Evolutionary conservation across 2,888 invertebrate genomes (phyloP).

Genomic region (Orthosia gracilis): DNA sequence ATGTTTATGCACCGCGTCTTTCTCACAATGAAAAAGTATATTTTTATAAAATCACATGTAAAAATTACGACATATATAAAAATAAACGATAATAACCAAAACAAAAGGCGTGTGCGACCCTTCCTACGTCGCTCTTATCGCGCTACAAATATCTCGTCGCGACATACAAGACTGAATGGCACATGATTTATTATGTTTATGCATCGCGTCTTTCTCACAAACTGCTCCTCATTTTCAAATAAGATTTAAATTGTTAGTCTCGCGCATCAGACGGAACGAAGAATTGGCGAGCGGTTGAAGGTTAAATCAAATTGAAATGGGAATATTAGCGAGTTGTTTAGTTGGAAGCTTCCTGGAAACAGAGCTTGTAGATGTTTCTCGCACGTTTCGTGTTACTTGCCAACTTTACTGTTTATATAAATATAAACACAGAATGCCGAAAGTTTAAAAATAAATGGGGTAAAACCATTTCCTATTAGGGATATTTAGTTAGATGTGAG

Average conservation of each 20-base stretch:
- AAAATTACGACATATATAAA: not conserved
- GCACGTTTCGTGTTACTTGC: slow-evolving; percentile 75
- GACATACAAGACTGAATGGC: slow-evolving; percentile 72
- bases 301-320: slow-evolving; percentile 82
- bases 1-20: slow-evolving; percentile 77
- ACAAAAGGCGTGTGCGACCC: slow-evolving; percentile 34
- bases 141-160: slow-evolving; percentile 73
- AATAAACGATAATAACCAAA: slow-evolving; percentile 37
- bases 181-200: slow-evolving; percentile 84
- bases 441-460: slow-evolving; percentile 51
- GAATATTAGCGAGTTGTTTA: slow-evolving; percentile 71
- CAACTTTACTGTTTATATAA: slow-evolving; percentile 79
- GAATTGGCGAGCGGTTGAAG: slow-evolving; percentile 84
- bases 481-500: slow-evolving; percentile 9
- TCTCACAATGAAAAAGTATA: slow-evolving; percentile 54
- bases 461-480: slow-evolving; percentile 9
- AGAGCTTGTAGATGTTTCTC: slow-evolving; percentile 74
- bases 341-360: slow-evolving; percentile 81
- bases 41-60: not conserved
- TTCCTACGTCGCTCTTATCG: slow-evolving; percentile 69
- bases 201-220: slow-evolving; percentile 71
- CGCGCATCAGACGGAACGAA: slow-evolving; percentile 76
- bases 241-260: slow-evolving; percentile 80
- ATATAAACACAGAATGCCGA: slow-evolving; percentile 59
- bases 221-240: slow-evolving; percentile 72